Conservation (phyloP, 23 tunicate genomes). For the Styela plicata region DNA sequence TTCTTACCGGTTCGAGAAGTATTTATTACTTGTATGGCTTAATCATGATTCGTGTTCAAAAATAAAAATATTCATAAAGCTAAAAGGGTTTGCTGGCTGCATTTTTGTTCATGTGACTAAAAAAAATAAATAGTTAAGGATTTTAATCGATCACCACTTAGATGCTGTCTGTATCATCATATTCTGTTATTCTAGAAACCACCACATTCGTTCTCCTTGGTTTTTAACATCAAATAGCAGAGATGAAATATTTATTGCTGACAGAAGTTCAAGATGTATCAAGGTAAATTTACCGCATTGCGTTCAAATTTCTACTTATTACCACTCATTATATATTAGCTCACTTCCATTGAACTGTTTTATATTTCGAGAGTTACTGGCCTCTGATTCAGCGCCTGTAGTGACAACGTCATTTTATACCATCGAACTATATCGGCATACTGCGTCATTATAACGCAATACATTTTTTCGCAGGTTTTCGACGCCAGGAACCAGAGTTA, state of each 20-base stretch:
- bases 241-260: conserved; percentile 53
- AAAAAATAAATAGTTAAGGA: background rate
- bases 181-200: conserved; percentile 38
- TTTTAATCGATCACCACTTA: background rate
- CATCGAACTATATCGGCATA: background rate
- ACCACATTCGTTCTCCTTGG: conserved; percentile 78
- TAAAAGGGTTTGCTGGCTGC: too few relatives aligned
- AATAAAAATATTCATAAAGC: too few relatives aligned
- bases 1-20: too few relatives aligned
- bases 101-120: background rate
- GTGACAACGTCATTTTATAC: background rate
- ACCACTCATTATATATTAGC: too few relatives aligned
- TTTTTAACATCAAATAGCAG: conserved; percentile 66
- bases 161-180: background rate
- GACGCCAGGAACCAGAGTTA: conserved; percentile 44
- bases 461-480: conserved; percentile 35
- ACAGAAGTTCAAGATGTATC: conserved; percentile 62
- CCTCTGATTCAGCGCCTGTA: background rate
- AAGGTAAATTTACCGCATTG: conserved; percentile 67
- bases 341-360: too few relatives aligned
- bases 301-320: too few relatives aligned
- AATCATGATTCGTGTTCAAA: too few relatives aligned
- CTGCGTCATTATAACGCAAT: background rate
- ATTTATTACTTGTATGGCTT: too few relatives aligned
- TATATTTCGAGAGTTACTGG: too few relatives aligned